A percentile compares a stretch with the other conserved stretches of the same genome.
Conservation (phyloP, 1,140 invertebrate species). For the Euwallacea similis region DNA sequence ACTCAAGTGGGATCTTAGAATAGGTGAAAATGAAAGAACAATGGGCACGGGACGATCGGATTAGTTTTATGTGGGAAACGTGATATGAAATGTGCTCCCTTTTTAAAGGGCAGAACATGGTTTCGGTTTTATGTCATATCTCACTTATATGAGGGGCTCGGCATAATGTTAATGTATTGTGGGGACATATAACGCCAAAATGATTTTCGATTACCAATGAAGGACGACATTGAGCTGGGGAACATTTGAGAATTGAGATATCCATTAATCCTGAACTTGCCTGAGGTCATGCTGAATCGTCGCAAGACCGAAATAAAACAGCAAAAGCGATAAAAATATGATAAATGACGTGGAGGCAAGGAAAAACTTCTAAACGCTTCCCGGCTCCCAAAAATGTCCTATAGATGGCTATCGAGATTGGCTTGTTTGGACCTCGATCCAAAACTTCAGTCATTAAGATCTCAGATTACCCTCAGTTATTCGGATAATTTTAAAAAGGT, state of each 20-base stretch:
- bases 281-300: slow-evolving; percentile 4
- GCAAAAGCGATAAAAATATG: slow-evolving; percentile 1
- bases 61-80: slow-evolving; percentile 23
- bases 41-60: slow-evolving; percentile 5
- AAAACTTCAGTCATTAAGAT: not conserved
- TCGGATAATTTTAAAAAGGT: too few species aligned
- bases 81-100: slow-evolving; percentile 3
- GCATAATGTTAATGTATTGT: too few species aligned
- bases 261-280: not conserved
- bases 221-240: too few species aligned
- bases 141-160: too few species aligned
- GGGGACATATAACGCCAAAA: too few species aligned
- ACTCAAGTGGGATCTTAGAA: slow-evolving; percentile 21
- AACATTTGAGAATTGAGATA: not conserved
- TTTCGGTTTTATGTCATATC: too few species aligned
- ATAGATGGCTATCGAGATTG: too few species aligned
- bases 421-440: too few species aligned
- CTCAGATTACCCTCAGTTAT: not conserved
- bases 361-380: slow-evolving; percentile 1
- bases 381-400: too few species aligned
- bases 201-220: too few species aligned
- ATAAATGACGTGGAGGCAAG: not conserved
- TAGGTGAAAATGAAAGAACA: slow-evolving; percentile 28
- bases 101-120: not conserved
- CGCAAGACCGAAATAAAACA: slow-evolving; percentile 9